These are phyloP conservation scores for Myotis myotis DNA, from an alignment of 2,797 vertebrate species.

Conservation along the genomic window DNA sequence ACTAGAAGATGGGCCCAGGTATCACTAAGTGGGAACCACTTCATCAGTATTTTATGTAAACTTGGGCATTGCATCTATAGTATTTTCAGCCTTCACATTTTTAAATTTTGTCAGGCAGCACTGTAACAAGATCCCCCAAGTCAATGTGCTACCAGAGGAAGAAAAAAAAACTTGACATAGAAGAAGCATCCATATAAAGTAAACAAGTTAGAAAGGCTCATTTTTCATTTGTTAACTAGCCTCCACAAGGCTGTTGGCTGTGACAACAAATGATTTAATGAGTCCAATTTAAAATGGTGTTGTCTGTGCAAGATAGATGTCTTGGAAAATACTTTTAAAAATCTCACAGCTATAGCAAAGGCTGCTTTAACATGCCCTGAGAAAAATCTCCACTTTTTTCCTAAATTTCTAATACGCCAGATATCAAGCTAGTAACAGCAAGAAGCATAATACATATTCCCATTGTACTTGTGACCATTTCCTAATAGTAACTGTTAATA, in stretches of 20 bases:
- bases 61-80: background rate
- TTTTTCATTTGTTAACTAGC: slow-evolving; percentile 79
- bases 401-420: slow-evolving; percentile 4
- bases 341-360: slow-evolving; percentile 60
- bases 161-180: slow-evolving; percentile 39
- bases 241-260: slow-evolving; percentile 66
- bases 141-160: slow-evolving; percentile 6
- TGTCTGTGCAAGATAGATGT: slow-evolving; percentile 77
- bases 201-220: slow-evolving; percentile 71
- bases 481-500: background rate
- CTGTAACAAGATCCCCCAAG: slow-evolving; percentile 49
- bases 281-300: slow-evolving; percentile 78
- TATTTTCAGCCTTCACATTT: slow-evolving; percentile 50
- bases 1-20: background rate
- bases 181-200: slow-evolving; percentile 64
- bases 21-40: background rate
- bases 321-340: slow-evolving; percentile 71
- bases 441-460: background rate
- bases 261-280: slow-evolving; percentile 81
- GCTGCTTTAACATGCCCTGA: slow-evolving; percentile 6
- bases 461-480: background rate
- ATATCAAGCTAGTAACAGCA: slow-evolving; percentile 18
- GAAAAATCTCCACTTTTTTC: slow-evolving; percentile 43
- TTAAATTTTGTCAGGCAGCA: slow-evolving; percentile 59
- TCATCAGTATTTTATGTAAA: background rate